phyloP scores from a whole-genome alignment of 2,797 vertebrate genomes.

The Xenops minutus region DNA sequence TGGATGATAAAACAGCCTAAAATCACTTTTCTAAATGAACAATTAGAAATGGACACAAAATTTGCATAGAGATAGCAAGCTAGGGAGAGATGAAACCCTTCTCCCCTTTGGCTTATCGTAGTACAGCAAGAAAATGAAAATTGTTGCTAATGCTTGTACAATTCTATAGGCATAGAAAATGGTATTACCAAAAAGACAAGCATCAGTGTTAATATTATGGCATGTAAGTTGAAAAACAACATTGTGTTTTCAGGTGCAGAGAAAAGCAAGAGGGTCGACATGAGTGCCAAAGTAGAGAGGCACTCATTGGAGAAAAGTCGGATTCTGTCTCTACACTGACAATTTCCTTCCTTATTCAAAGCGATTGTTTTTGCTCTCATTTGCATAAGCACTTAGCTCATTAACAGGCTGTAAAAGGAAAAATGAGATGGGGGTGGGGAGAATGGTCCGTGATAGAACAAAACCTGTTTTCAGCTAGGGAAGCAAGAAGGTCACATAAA shows the following conservation, averaged over 20 bases:
- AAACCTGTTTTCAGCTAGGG: constrained; percentile 43
- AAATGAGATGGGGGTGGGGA: constrained; percentile 12
- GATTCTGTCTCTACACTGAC: constrained; percentile 4
- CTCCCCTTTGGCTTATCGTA: constrained; percentile 36
- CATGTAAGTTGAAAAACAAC: not conserved
- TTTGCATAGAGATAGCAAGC: constrained; percentile 57
- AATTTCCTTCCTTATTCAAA: constrained; percentile 51
- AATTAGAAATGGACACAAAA: constrained; percentile 63
- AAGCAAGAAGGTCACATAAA: constrained; percentile 51
- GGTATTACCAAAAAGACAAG: not conserved
- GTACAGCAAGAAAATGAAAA: constrained; percentile 41
- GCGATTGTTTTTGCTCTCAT: constrained; percentile 46
- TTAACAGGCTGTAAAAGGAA: constrained; percentile 64
- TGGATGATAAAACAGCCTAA: constrained; percentile 43
- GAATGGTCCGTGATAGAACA: constrained; percentile 32
- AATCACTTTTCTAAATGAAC: constrained; percentile 58
- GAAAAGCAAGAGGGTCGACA: not conserved
- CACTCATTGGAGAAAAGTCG: not conserved
- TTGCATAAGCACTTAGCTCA: constrained; percentile 67
- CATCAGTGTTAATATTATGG: not conserved
- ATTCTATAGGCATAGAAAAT: not conserved
- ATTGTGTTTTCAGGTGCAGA: not conserved
- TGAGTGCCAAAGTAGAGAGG: not conserved
- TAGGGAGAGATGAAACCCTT: constrained; percentile 44
- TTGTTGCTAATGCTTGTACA: constrained; percentile 2